Evolutionary conservation across 1,140 invertebrate species (phyloP).

Genomic region (Ceratitis capitata): DNA sequence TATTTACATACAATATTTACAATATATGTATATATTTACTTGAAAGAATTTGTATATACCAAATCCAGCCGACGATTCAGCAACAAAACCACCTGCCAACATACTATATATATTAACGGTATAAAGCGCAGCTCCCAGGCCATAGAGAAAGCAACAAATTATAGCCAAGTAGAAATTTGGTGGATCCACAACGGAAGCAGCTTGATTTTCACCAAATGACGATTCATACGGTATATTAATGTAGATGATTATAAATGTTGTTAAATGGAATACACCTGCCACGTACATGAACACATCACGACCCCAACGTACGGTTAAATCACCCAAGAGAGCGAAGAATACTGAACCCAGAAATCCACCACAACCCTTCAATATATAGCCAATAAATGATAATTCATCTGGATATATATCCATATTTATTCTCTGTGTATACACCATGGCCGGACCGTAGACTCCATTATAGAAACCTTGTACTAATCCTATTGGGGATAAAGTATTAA

Average conservation of each 20-base stretch:
- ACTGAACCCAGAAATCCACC: not conserved
- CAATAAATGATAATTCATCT: not conserved
- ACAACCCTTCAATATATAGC: not conserved
- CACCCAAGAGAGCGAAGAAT: not conserved
- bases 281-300: not conserved
- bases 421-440: not conserved
- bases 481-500: not conserved
- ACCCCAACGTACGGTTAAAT: not conserved
- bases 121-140: not conserved
- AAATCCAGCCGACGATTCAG: not conserved
- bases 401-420: not conserved
- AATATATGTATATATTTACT: not conserved
- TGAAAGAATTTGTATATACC: slow-evolving; percentile 12
- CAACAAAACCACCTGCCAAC: not conserved
- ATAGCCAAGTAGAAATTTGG: not conserved
- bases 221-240: not conserved
- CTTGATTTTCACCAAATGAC: not conserved
- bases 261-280: not conserved
- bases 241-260: not conserved
- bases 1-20: not conserved
- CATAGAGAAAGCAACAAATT: not conserved
- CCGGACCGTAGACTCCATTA: not conserved
- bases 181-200: not conserved
- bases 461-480: not conserved
- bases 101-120: slow-evolving; percentile 3